Percentiles rank a stretch among this genome's conserved stretches.
phyloP scores from a whole-genome alignment of 2,888 invertebrate genomes.

The Kryphioiulus occultus region DNA sequence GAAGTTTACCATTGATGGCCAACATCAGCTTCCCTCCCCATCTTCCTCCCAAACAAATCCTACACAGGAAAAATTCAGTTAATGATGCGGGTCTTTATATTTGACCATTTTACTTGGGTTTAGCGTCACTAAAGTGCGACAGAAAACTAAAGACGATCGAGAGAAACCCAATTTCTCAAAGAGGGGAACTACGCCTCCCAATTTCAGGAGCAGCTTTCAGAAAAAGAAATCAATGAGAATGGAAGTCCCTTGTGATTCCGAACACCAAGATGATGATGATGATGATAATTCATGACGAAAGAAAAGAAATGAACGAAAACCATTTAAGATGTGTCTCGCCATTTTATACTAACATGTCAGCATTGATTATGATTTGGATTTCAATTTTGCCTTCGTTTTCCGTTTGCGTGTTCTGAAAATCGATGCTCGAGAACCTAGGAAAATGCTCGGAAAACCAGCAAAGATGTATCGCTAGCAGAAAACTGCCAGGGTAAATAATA shows the following conservation, averaged over 20 bases:
- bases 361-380: slow-evolving; percentile 23
- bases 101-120: not conserved
- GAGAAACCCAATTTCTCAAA: slow-evolving; percentile 3
- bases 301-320: slow-evolving; percentile 17
- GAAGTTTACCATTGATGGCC: not conserved
- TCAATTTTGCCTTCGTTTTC: not conserved
- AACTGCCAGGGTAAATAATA: not conserved
- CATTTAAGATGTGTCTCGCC: slow-evolving; percentile 14
- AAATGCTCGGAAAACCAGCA: not conserved
- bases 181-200: not conserved
- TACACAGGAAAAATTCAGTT: not conserved
- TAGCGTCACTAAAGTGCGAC: not conserved
- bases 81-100: slow-evolving; percentile 23
- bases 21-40: not conserved
- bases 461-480: not conserved
- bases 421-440: not conserved
- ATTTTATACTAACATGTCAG: slow-evolving; percentile 23
- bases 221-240: slow-evolving; percentile 7
- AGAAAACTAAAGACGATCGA: not conserved
- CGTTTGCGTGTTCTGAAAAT: not conserved
- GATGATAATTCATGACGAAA: not conserved
- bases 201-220: not conserved
- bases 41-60: not conserved
- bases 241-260: not conserved
- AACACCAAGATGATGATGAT: not conserved